A percentile compares a stretch with the other conserved stretches of the same genome.
Conservation (phyloP, 2,113 vertebrate species). For the Chrysochloris asiatica region DNA sequence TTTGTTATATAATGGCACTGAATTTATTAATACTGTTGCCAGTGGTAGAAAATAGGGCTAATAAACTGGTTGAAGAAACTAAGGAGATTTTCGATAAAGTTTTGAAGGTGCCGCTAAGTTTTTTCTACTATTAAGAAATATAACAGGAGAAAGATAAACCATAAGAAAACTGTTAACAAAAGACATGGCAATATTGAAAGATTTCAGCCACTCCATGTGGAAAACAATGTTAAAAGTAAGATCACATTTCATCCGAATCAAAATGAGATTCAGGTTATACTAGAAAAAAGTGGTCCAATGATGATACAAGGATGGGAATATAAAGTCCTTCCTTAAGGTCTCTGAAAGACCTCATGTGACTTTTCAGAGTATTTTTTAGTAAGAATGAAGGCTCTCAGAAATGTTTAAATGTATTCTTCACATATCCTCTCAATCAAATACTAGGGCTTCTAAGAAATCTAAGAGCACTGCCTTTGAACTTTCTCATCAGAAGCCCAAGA, state of each 20-base stretch:
- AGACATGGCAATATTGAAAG: not conserved
- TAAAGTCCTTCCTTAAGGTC: not conserved
- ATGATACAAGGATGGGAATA: not conserved
- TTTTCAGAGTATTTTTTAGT: not conserved
- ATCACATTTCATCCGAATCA: slow-evolving; percentile 13
- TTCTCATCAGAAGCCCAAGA: not conserved
- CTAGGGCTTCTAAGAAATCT: not conserved
- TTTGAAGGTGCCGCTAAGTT: not conserved
- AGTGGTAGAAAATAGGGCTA: not conserved
- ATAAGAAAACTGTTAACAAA: not conserved
- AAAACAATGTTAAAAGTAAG: not conserved
- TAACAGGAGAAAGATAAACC: not conserved
- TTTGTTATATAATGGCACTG: not conserved
- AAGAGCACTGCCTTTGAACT: not conserved
- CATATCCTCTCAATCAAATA: not conserved
- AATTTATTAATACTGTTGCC: not conserved
- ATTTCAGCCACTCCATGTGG: not conserved
- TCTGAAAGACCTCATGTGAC: not conserved
- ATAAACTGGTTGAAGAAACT: not conserved
- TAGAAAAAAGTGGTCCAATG: slow-evolving; percentile 1
- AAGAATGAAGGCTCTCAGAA: not conserved
- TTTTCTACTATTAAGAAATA: not conserved
- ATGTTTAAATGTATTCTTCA: not conserved
- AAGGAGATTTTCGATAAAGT: not conserved
- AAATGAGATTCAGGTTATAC: not conserved